phyloP scores from a whole-genome alignment of 2,888 invertebrate species.

The Antitype chi region DNA sequence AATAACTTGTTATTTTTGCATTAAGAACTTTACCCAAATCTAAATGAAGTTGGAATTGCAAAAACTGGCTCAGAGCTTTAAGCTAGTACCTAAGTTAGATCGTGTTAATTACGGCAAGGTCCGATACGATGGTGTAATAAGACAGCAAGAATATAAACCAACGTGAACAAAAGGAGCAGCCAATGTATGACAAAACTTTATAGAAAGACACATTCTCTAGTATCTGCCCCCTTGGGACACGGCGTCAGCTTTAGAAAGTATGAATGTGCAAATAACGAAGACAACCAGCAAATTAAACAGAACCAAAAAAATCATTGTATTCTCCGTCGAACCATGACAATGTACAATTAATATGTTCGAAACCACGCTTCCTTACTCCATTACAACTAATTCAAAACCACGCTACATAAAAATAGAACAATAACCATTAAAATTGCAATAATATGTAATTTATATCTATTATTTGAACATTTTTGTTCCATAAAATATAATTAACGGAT shows the following conservation, averaged over 20 bases:
- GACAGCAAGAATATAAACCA: not conserved
- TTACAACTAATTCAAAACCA: constrained; percentile 15
- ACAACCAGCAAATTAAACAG: not conserved
- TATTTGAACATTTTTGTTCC: constrained; percentile 50
- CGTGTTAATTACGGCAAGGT: too few relatives aligned
- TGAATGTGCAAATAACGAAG: not conserved
- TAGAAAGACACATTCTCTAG: not conserved
- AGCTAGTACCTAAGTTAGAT: too few relatives aligned
- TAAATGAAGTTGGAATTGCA: too few relatives aligned
- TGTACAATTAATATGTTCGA: not conserved
- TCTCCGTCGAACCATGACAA: not conserved
- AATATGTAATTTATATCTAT: constrained; percentile 56
- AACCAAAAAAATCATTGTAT: not conserved
- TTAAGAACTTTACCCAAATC: too few relatives aligned
- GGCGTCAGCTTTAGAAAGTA: not conserved
- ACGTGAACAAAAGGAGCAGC: not conserved
- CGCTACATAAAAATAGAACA: constrained; percentile 38
- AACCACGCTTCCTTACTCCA: not conserved
- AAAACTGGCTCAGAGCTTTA: too few relatives aligned
- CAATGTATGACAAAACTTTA: not conserved
- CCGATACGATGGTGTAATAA: too few relatives aligned
- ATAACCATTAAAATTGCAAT: constrained; percentile 53
- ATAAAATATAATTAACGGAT: constrained; percentile 60
- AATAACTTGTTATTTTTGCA: too few relatives aligned
- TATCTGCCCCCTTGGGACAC: too few relatives aligned